Conservation (phyloP, 2,113 vertebrate species). For the Salvelinus alpinus region DNA sequence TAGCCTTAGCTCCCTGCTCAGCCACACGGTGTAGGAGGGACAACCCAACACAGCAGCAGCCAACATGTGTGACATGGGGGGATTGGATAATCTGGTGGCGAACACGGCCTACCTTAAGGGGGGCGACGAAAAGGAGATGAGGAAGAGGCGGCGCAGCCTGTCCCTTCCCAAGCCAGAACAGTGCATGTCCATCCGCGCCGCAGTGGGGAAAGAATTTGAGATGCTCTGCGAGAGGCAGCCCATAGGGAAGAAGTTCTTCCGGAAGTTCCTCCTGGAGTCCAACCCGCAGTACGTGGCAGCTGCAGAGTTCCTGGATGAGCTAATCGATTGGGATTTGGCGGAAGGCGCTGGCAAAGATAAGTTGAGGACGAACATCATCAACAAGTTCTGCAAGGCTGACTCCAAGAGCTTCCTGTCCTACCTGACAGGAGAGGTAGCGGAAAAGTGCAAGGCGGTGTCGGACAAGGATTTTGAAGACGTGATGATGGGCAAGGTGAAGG, state of each 20-base stretch:
- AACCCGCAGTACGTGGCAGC: constrained; percentile 68
- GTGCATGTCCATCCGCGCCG: constrained; percentile 60
- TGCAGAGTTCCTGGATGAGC: constrained; percentile 82
- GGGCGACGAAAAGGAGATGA: constrained; percentile 84
- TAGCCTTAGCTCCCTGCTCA: constrained; percentile 7
- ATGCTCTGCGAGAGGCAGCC: constrained; percentile 86
- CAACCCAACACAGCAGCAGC: constrained; percentile 54
- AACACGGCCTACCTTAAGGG: constrained; percentile 93
- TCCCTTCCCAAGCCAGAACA: constrained; percentile 76
- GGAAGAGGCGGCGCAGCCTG: constrained; percentile 81
- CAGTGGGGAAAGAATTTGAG: constrained; percentile 72
- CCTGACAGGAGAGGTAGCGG: constrained; percentile 73
- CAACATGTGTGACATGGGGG: constrained; percentile 92
- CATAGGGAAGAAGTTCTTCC: constrained; percentile 84
- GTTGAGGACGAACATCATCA: constrained; percentile 72
- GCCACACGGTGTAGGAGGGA: constrained; percentile 53
- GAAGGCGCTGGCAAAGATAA: constrained; percentile 75
- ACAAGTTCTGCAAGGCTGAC: constrained; percentile 75
- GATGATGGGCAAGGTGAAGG: constrained; percentile 71
- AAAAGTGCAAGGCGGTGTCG: constrained; percentile 77
- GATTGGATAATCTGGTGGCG: constrained; percentile 91
- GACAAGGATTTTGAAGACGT: constrained; percentile 75
- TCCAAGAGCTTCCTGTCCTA: constrained; percentile 76
- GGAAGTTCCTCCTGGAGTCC: constrained; percentile 70
- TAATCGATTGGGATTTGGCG: constrained; percentile 83